phyloP scores from a whole-genome alignment of 2,113 vertebrate genomes.

The Dasyornis broadbenti region DNA sequence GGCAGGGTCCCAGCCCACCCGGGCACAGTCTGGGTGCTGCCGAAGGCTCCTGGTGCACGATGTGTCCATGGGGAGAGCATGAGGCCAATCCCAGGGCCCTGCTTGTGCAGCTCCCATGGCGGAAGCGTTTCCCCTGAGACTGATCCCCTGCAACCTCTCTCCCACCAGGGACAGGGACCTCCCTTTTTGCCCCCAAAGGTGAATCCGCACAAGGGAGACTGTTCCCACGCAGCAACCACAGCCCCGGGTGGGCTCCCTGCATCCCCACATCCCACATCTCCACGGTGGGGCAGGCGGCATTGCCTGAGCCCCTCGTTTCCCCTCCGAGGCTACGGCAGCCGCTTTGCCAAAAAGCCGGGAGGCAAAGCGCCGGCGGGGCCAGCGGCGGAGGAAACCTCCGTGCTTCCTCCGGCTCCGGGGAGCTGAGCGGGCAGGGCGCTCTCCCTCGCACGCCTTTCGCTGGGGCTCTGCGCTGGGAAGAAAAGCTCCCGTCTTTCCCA shows the following conservation, averaged over 20 bases:
- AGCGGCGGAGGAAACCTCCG: background rate
- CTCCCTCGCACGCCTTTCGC: constrained; percentile 66
- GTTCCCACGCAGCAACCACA: background rate
- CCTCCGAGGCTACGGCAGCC: background rate
- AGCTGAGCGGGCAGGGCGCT: constrained; percentile 82
- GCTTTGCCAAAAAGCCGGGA: background rate
- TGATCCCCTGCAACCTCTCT: rapidly evolving
- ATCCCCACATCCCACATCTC: no score
- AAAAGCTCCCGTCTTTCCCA: constrained; percentile 98
- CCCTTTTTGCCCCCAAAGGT: background rate
- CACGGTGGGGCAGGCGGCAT: rapidly evolving
- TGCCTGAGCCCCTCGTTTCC: background rate
- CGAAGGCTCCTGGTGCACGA: rapidly evolving
- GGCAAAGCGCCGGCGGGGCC: background rate
- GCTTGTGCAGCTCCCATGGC: background rate
- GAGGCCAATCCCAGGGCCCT: background rate
- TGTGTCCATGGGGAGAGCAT: rapidly evolving
- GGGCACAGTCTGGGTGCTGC: background rate
- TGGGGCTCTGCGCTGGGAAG: constrained; percentile 88
- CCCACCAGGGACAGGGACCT: background rate
- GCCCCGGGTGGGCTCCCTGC: background rate
- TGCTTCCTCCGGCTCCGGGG: constrained; percentile 4
- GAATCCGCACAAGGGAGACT: rapidly evolving
- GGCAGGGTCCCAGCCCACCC: background rate
- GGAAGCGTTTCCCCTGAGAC: background rate